Base-by-base conservation (phyloP, 1,140 invertebrate species). In the Amyelois transitella region DNA sequence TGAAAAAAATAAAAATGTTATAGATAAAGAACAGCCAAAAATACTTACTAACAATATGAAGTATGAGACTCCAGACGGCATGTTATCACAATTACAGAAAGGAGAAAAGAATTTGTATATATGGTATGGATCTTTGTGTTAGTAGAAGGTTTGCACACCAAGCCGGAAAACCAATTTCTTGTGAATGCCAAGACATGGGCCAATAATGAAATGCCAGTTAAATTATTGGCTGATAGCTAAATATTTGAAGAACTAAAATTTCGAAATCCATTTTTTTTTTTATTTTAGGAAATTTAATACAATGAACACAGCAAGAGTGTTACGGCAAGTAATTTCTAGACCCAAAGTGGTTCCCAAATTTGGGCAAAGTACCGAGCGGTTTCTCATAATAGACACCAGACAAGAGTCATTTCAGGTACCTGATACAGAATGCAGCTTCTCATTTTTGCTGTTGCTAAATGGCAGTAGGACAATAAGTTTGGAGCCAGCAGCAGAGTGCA, bases 361-460 rank as follows among this genome's bases (percentile, higher is more conserved):
- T 89, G 91, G 92, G 63, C 92, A 92, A 69, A 92, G 92, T 63
- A 91, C 92, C 8, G 93, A 95, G 77, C 91, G 92, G 83, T 95
- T 91, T 84, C 65, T 95, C 28, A 90, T 93, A 55, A 89, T 95
- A 47, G 93, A 95, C 73, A 77, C 90, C 43, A 85, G 89, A 70
- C 88, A 92, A 49, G 63, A 83, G 6, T 65, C 77, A 25, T 94
- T 94, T 77, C 54, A 69, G 57, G 78, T 95, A 73, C 94, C 94
- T 22, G 91, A 92, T 72, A 92, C 93, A 18, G 94, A 95, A 83
- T 95, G 94, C 71, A 93, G 91, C 49, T 94, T 92, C 83, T 91
- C 95, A 21, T 92, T 94, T 77, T 44, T 95, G 19, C 89, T 91
- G 60, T 92, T 93, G 72, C 90, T 91, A 28, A 90, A 82, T 78